Evolutionary conservation across 1,140 invertebrate species (phyloP), one percentile per base, ranked within the genome.

Genomic region (Melipona quadrifasciata): DNA sequence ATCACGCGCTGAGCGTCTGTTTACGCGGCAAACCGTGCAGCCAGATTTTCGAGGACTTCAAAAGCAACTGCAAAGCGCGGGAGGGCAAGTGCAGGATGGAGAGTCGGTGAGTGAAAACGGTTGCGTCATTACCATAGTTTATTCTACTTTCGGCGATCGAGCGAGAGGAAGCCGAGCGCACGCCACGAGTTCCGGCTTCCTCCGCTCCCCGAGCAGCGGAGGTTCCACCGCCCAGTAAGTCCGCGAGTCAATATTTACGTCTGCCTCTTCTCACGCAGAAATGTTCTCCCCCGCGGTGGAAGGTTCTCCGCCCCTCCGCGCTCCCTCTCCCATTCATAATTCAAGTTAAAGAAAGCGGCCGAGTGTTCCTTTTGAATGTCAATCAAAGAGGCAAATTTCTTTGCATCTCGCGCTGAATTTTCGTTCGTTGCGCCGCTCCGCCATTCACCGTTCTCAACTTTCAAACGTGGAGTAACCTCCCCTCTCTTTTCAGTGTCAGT

Each of bases 81-180:
- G 97, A 98, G 86, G 97, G 97, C 91, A 97, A 97, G 93, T 98
- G 98, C 94, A 96, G 96, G 90, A 98, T 98, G 97, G 97, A 98
- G 84, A 97, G 97, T 95, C 97, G 97, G 97, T 98, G 94, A 96
- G 95, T 93, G 73, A 87, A 75, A 84, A 68, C 65, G 39, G 47
- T 84, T 58, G 65, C 67, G 53, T 79, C 75, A 72, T 84, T 84
- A 84, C 58, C 77, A 81, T 80, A 80, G 57, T 81, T 85, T 81
- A 80, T 85, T 80, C 70, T 73, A 34, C 39, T 81, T 81, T 53
- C n/a, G 81, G 51, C 27, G 81, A 82, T 77, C 74, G 55, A n/a
- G 70, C 64, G 31, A 57, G 31, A 5, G 55, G 5, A 51, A 53
- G 1, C 67, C 24, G 31, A n/a, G 19, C n/a, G 58, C 58, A 14